Evolutionary conservation across 2,888 invertebrate species (phyloP).

Genomic region (Zygogramma bicolorata): DNA sequence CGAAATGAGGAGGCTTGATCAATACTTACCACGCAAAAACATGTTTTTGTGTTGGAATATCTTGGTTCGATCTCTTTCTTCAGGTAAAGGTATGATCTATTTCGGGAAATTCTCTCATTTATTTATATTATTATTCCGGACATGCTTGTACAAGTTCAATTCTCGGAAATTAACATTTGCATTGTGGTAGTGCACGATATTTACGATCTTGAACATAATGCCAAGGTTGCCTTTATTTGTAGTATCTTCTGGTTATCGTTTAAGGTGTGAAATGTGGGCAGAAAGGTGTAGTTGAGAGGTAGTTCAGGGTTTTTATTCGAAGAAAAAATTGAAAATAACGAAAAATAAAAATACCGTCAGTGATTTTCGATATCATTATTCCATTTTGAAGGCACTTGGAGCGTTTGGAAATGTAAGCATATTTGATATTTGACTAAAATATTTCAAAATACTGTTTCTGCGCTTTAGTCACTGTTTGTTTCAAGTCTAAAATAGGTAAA

Average conservation of each 20-base stretch:
- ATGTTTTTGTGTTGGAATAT: no score
- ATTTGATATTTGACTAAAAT: no score
- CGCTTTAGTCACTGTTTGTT: no score
- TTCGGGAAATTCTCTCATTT: not conserved
- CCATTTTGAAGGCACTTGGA: no score
- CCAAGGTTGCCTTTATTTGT: conserved; percentile 18
- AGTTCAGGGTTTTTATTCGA: not conserved
- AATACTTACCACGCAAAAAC: no score
- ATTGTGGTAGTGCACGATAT: conserved; percentile 13
- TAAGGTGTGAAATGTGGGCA: not conserved
- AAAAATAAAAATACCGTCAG: no score
- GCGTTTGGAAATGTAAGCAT: no score
- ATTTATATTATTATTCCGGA: not conserved
- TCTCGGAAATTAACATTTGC: conserved; percentile 17
- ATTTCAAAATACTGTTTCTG: no score
- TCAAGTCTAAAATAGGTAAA: no score
- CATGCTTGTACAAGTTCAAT: not conserved
- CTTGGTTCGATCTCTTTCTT: no score
- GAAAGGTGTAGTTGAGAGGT: not conserved
- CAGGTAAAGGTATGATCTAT: not conserved
- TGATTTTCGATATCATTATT: no score
- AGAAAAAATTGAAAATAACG: not conserved
- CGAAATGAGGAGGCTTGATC: no score
- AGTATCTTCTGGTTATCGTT: conserved; percentile 3
- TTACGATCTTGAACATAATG: conserved; percentile 23